phyloP scores from a whole-genome alignment of 2,888 invertebrate genomes.

The Ochlodes sylvanus region DNA sequence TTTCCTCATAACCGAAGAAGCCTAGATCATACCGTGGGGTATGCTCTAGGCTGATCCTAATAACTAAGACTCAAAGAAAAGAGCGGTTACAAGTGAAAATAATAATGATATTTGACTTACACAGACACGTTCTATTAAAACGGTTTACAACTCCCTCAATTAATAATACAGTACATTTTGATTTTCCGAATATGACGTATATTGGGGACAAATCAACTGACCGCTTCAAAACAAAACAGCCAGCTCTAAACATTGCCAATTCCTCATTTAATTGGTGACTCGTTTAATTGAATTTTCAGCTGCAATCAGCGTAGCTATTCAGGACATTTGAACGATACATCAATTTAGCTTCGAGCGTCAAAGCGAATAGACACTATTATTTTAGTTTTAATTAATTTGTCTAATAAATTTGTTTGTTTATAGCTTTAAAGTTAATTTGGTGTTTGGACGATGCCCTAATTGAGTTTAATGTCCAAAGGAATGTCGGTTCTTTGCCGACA shows the following conservation, averaged over 20 bases:
- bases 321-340: conserved; percentile 35
- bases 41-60: no score
- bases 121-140: background rate
- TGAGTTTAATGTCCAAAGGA: no score
- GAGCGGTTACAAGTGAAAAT: no score
- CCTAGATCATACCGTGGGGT: no score
- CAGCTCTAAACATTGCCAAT: conserved; percentile 30
- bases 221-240: conserved; percentile 29
- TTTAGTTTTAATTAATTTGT: conserved; percentile 18
- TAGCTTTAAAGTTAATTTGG: no score
- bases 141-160: background rate
- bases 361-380: conserved; percentile 27
- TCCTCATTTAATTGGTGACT: conserved; percentile 33
- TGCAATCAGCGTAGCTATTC: conserved; percentile 29
- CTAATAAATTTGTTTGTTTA: background rate
- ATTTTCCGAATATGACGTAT: conserved; percentile 7
- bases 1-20: no score
- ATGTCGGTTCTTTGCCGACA: no score
- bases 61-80: no score
- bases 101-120: no score
- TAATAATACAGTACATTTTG: background rate
- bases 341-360: conserved; percentile 31
- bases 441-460: no score
- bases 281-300: conserved; percentile 36
- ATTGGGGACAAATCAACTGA: conserved; percentile 1